A percentile compares a stretch with the other conserved stretches of the same genome.
phyloP scores from a whole-genome alignment of 2,113 vertebrate genomes.

The Leucosticte australis region DNA sequence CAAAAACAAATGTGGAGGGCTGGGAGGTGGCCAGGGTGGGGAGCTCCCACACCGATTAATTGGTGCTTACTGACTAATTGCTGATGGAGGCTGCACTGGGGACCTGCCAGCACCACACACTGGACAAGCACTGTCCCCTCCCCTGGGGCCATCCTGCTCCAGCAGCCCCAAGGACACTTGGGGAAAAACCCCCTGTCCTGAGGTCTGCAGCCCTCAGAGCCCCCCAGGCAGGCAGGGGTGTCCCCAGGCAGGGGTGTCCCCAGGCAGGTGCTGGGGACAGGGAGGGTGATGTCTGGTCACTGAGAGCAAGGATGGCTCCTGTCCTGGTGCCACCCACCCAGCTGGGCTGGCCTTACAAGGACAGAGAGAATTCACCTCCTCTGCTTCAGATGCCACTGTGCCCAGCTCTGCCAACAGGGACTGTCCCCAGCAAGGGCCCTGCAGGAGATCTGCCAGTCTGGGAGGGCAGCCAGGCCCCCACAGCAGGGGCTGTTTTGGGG shows the following conservation, averaged over 20 bases:
- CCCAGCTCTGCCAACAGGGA: background rate
- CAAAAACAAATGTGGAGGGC: background rate
- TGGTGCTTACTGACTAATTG: background rate
- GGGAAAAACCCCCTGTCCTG: background rate
- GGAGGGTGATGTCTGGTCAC: background rate
- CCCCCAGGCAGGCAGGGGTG: background rate
- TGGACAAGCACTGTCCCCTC: background rate
- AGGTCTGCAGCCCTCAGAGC: background rate
- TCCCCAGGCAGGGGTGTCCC: background rate
- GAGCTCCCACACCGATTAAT: background rate
- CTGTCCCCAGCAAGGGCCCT: background rate
- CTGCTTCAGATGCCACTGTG: background rate
- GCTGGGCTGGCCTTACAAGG: constrained; percentile 8
- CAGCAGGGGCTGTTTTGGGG: background rate
- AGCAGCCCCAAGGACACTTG: background rate
- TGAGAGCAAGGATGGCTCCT: background rate
- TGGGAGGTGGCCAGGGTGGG: background rate
- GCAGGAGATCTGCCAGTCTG: background rate
- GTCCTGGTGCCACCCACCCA: background rate
- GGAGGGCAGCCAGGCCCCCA: background rate
- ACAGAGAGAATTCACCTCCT: rapidly evolving
- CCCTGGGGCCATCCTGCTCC: background rate
- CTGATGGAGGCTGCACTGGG: background rate
- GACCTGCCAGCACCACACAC: background rate
- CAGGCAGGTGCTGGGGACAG: background rate